Base-by-base conservation (phyloP, 2,888 invertebrate species). In the Platerodrilus igneus region DNA sequence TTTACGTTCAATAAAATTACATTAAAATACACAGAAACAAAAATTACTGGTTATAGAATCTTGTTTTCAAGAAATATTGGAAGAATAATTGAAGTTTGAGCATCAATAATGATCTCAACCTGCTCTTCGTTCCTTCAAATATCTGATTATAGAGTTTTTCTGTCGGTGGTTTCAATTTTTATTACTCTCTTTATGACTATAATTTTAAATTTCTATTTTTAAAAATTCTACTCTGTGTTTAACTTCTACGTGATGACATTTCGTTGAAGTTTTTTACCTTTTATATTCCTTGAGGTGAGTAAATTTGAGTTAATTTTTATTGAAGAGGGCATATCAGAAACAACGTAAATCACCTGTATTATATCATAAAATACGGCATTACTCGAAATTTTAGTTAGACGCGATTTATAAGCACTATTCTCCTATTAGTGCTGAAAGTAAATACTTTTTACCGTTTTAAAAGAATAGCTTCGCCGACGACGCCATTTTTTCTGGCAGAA, bases 161-260 rank as follows among this genome's bases (percentile, higher is more conserved):
- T 49, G 47, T 50, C 43, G 40, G 48, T 46, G 48, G 49, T 58
- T 61, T 60, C 59, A 53, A 62, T 60, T 60, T 62, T 61, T 60
- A 62, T 55, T 55, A 56, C 53, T 55, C 54, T 55, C 55, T 48
- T 55, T 38, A 21, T 50, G 57, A 55, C 61, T 63, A 60, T 63
- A 62, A 63, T 63, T 63, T 63, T 49, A 59, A 55, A 61, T 60
- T 63, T 61, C 59, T 59, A 60, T 59, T 62, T 62, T 62, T 58
- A 51, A 59, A 60, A 59, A 60, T 59, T 56, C 57, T 41, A 58
- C 57, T 53, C 60, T 60, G 53, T 62, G 57, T 62, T 63, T 63
- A 62, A 53, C 51, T 55, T 46, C 53, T 60, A 63, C 63, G 62
- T 63, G 63, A 60, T 54, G 55, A 58, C 54, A 60, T 60, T 59